Evolutionary conservation across 2,888 invertebrate genomes (phyloP).

Genomic region (Bellardia bayeri): DNA sequence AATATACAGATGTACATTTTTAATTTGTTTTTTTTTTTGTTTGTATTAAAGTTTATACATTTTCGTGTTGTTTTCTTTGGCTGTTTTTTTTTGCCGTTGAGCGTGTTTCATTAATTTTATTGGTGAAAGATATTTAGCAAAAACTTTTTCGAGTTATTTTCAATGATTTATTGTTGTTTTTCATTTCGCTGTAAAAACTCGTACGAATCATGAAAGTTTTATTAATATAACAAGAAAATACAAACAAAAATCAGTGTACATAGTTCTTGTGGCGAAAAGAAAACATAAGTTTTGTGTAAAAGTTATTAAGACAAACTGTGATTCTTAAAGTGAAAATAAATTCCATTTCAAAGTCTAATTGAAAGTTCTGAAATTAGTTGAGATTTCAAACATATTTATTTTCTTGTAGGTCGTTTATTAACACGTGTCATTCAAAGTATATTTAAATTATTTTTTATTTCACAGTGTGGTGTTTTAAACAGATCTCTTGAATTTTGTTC

Average conservation of each 20-base stretch:
- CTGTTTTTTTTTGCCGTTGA: background rate
- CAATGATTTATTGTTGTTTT: conserved; percentile 39
- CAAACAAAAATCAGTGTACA: conserved; percentile 1
- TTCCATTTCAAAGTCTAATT: too few relatives aligned
- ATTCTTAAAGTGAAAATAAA: too few relatives aligned
- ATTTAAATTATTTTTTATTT: too few relatives aligned
- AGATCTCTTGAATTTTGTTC: too few relatives aligned
- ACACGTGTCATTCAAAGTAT: too few relatives aligned
- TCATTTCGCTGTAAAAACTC: conserved; percentile 4
- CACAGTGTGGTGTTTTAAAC: too few relatives aligned
- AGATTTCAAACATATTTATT: too few relatives aligned
- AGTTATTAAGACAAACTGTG: background rate
- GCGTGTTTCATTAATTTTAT: conserved; percentile 48
- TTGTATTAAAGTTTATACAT: conserved; percentile 37
- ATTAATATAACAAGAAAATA: conserved; percentile 8
- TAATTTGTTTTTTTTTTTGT: background rate
- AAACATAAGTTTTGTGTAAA: background rate
- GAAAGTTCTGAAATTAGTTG: too few relatives aligned
- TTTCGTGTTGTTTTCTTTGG: background rate
- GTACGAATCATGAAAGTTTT: conserved; percentile 1
- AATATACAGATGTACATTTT: background rate
- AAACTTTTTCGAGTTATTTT: conserved; percentile 18
- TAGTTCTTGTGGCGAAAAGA: background rate
- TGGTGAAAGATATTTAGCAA: conserved; percentile 60
- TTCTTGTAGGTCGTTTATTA: too few relatives aligned